Conservation (phyloP, 2,888 invertebrate species). For the Clepsis dumicolana region DNA sequence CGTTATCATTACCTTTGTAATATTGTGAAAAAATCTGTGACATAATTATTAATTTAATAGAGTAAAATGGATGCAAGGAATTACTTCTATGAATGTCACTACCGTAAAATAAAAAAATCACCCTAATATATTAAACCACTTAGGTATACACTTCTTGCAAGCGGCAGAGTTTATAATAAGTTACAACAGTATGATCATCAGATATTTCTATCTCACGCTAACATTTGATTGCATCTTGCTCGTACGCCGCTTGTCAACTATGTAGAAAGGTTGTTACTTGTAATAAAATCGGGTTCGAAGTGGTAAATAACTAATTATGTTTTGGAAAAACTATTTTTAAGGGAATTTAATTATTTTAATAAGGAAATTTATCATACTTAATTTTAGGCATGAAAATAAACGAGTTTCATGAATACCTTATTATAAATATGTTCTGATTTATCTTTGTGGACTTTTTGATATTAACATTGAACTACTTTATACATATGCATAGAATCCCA, state of each 20-base stretch:
- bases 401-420: no score
- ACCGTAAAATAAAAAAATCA: neutral
- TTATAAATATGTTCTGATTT: no score
- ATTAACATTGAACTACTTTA: no score
- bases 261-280: neutral
- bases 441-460: no score
- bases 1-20: neutral
- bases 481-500: no score
- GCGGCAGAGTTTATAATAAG: neutral
- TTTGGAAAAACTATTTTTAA: no score
- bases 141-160: neutral
- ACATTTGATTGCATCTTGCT: neutral
- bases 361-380: no score
- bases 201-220: neutral
- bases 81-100: constrained; percentile 1
- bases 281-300: neutral
- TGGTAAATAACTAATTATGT: neutral
- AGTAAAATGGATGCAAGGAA: neutral
- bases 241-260: neutral
- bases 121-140: neutral
- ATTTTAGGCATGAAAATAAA: no score
- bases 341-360: no score
- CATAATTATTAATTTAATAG: neutral
- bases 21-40: neutral
- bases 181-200: neutral